Evolutionary conservation across 2,113 vertebrate genomes (phyloP).

Genomic region (Telmatochromis brichardi): DNA sequence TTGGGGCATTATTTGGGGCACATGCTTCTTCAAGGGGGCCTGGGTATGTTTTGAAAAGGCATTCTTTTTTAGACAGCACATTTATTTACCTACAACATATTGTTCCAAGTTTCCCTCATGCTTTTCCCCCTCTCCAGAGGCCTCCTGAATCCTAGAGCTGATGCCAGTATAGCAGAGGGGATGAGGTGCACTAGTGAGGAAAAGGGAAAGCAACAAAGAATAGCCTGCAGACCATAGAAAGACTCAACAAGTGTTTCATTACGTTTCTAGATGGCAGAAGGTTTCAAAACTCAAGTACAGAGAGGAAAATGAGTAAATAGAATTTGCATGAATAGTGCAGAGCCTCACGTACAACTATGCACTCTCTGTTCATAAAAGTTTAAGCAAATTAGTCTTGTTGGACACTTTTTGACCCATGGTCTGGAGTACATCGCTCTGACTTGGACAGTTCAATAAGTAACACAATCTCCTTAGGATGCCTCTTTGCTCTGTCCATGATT

Average conservation of each 20-base stretch:
- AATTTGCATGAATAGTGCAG: background rate
- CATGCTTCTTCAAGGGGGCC: conserved; percentile 24
- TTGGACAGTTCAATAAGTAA: conserved; percentile 8
- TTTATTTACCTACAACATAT: conserved; percentile 73
- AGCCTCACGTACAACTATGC: background rate
- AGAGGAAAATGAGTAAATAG: background rate
- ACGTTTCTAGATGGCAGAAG: background rate
- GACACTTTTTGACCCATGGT: background rate
- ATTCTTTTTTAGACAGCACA: conserved; percentile 64
- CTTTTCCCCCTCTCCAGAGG: conserved; percentile 59
- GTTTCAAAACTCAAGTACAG: background rate
- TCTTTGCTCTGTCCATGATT: conserved; percentile 6
- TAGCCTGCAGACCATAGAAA: background rate
- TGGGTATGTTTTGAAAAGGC: conserved; percentile 57
- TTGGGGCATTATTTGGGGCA: conserved; percentile 60
- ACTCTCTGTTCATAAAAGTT: background rate
- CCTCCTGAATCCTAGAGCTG: conserved; percentile 49
- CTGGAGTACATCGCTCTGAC: background rate
- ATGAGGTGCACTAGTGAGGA: conserved; percentile 38
- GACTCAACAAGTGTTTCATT: conserved; percentile 6
- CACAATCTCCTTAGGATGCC: background rate
- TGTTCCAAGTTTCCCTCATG: conserved; percentile 64
- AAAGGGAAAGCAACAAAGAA: conserved; percentile 30
- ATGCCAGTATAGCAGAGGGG: conserved; percentile 56
- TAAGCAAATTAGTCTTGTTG: background rate